Evolutionary conservation across 2,888 invertebrate species (phyloP).

Genomic region (Melieria omissa): DNA sequence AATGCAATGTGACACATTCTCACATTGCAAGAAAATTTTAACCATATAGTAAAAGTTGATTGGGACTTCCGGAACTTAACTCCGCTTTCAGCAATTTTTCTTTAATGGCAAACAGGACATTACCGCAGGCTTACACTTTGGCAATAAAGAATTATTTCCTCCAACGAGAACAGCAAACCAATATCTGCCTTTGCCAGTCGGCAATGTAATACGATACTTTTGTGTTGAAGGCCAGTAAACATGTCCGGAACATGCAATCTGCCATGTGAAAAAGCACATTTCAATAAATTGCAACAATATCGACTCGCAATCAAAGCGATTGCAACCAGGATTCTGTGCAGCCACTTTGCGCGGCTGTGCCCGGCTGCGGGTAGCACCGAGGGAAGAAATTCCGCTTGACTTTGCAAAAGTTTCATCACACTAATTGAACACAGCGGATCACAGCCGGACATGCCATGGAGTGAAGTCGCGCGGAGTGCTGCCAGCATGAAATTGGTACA

Average conservation of each 20-base stretch:
- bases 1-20: too few relatives aligned
- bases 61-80: too few relatives aligned
- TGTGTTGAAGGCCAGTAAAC: neutral
- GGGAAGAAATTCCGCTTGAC: constrained; percentile 32
- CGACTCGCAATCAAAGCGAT: constrained; percentile 22
- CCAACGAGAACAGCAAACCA: neutral
- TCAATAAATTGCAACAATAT: constrained; percentile 24
- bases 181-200: too few relatives aligned
- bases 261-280: constrained; percentile 15
- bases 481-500: neutral
- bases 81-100: too few relatives aligned
- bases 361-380: neutral
- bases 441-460: neutral
- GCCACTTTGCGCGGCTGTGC: neutral
- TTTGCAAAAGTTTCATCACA: constrained; percentile 43
- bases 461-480: constrained; percentile 20
- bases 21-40: too few relatives aligned
- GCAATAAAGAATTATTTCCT: neutral
- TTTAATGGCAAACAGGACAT: too few relatives aligned
- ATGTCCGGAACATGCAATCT: constrained; percentile 4
- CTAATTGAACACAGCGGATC: constrained; percentile 33
- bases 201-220: constrained; percentile 16
- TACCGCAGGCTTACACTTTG: too few relatives aligned
- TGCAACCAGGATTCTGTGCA: constrained; percentile 6
- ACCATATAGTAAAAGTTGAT: too few relatives aligned